Evolutionary conservation across 2,797 vertebrate species (phyloP).

Genomic region (Pelochelys cantorii): DNA sequence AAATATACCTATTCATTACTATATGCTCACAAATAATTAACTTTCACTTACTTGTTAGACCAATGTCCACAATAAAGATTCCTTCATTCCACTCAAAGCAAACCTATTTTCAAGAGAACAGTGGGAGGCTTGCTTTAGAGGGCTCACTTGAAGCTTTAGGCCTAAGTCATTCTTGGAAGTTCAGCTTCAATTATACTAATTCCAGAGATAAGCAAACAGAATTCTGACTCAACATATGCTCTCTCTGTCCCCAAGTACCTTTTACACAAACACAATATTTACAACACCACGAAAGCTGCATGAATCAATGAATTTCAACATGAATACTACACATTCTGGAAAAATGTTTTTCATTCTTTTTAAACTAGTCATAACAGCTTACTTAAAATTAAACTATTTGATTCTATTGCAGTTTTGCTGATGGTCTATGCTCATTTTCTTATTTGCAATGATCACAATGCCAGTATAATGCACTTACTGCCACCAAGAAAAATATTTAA

Average conservation of each 20-base stretch:
- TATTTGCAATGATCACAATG: neutral
- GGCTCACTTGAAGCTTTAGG: neutral
- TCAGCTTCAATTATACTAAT: neutral
- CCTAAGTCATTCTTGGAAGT: conserved; percentile 15
- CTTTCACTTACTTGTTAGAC: neutral
- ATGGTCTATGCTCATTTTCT: neutral
- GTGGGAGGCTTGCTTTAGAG: neutral
- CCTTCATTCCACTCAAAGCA: neutral
- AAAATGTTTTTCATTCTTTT: neutral
- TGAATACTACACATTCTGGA: neutral
- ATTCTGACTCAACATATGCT: neutral
- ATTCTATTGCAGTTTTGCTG: neutral
- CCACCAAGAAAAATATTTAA: neutral
- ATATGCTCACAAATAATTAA: neutral
- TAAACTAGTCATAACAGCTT: neutral
- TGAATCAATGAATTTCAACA: neutral
- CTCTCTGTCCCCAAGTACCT: neutral
- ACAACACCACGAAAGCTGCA: neutral
- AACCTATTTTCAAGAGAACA: neutral
- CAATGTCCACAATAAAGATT: neutral
- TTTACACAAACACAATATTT: neutral
- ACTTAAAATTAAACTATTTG: neutral
- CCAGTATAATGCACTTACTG: neutral
- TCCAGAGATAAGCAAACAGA: neutral
- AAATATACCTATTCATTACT: neutral